Base-by-base conservation (phyloP, 2,888 invertebrate genomes). In the Netelia virgata region DNA sequence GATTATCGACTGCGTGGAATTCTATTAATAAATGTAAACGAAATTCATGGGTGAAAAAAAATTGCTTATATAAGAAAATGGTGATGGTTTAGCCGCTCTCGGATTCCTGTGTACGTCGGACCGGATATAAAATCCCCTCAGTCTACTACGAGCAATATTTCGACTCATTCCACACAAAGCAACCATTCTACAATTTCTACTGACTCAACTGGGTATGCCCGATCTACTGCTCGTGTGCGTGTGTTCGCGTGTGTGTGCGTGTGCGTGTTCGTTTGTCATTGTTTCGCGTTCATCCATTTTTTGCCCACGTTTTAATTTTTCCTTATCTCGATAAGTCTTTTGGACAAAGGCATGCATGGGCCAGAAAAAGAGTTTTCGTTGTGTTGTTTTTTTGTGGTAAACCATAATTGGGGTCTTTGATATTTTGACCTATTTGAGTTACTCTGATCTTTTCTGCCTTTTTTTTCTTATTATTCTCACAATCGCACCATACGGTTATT, bases 61-160 rank as follows among this genome's bases (percentile, higher is more conserved):
- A 72, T 78, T 59, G 78, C 66, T 74, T 79, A 70, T 61, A 79
- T 72, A 86, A 83, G n/a, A n/a, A 82, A 86, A 85, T 95, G 94
- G 94, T 94, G 95, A 95, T 94, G 95, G 93, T 95, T 95, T 89
- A 95, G 95, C 93, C 95, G 96, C 87, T 96, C 96, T 92, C 96
- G 96, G 95, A 97, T 96, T 92, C 97, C 96, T 87, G 95, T 96
- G 85, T 96, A 96, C 94, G 95, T 96, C 90, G 96, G 96, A 89
- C 92, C 94, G 89, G 95, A 95, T 88, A 95, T 95, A 87, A 95
- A 95, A 91, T 94, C 95, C 91, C 94, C 95, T 86, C 94, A 95
- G 80, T 95, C 95, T 73, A 93, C 93, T 86, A 93, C 92, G 90
- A 93, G 93, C 92, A 93, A 93, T 91, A 90, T 93, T 90, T 93